Conservation (phyloP, 2,888 invertebrate species). For the Amiota minor region DNA sequence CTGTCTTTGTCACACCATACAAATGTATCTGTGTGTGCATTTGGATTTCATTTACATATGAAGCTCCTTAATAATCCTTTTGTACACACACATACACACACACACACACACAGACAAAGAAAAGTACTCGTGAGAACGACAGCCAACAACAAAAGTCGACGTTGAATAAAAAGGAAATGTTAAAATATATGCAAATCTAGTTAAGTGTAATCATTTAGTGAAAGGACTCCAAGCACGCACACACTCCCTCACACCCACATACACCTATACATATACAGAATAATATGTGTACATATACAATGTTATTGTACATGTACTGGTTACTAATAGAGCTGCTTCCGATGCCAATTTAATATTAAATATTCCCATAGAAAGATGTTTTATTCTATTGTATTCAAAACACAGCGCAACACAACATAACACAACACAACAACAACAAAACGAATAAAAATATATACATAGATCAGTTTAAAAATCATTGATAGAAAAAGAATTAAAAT, state of each 20-base stretch:
- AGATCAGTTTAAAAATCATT: not conserved
- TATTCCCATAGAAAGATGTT: not conserved
- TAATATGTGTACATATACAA: not conserved
- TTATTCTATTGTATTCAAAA: constrained; percentile 33
- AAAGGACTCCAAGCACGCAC: constrained; percentile 36
- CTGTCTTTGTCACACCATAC: too few species aligned
- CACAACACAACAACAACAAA: too few species aligned
- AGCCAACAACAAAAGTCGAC: constrained; percentile 11
- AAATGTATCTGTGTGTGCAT: constrained; percentile 57
- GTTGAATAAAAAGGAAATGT: constrained; percentile 56
- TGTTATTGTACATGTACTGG: constrained; percentile 7
- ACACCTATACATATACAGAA: constrained; percentile 28
- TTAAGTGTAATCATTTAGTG: constrained; percentile 67
- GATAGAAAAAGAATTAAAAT: not conserved
- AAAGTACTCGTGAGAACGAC: not conserved
- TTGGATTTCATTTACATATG: constrained; percentile 67
- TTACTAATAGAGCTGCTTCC: constrained; percentile 26
- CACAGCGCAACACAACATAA: constrained; percentile 40
- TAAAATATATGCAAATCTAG: constrained; percentile 68
- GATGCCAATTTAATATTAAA: constrained; percentile 20
- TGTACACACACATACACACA: constrained; percentile 52
- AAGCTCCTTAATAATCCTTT: constrained; percentile 68
- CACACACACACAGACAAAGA: constrained; percentile 57
- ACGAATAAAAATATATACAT: constrained; percentile 28
- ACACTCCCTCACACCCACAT: not conserved